These are phyloP conservation scores for Leptinotarsa haldemani DNA, from an alignment of 2,888 invertebrate species.

Conservation along the genomic window DNA sequence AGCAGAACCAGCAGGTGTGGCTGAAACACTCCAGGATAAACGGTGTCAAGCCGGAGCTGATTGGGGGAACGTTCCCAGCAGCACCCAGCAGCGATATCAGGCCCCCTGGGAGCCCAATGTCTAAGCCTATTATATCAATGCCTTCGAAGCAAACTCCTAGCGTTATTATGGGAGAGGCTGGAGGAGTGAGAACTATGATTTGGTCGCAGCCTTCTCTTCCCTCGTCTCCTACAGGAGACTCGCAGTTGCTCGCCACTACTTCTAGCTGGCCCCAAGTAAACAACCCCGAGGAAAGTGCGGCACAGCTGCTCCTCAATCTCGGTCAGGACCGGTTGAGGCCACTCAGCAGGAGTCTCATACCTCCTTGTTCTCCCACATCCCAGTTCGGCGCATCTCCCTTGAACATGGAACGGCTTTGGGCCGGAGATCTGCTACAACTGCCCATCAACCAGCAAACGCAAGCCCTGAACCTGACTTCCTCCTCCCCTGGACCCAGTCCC, in stretches of 20 bases:
- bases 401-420: conserved; percentile 93
- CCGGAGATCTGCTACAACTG: conserved; percentile 86
- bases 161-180: conserved; percentile 93
- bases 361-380: conserved; percentile 53
- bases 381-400: conserved; percentile 74
- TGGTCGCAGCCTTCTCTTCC: conserved; percentile 72
- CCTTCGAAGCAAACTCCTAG: conserved; percentile 80
- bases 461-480: conserved; percentile 80
- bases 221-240: conserved; percentile 55
- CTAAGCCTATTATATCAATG: conserved; percentile 40
- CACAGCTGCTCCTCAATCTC: conserved; percentile 79
- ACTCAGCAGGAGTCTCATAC: conserved; percentile 47
- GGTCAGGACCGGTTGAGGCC: conserved; percentile 71
- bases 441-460: conserved; percentile 82
- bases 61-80: conserved; percentile 58
- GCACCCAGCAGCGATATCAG: conserved; percentile 55
- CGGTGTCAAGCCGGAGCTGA: conserved; percentile 83
- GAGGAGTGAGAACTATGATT: conserved; percentile 82
- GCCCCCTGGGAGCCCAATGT: conserved; percentile 55
- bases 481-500: conserved; percentile 46
- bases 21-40: conserved; percentile 73
- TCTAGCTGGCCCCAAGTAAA: conserved; percentile 54
- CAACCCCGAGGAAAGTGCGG: conserved; percentile 70
- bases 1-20: conserved; percentile 61
- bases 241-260: conserved; percentile 61